Base-by-base conservation (phyloP, 2,113 vertebrate species). In the pig (Sus scrofa) region DNA sequence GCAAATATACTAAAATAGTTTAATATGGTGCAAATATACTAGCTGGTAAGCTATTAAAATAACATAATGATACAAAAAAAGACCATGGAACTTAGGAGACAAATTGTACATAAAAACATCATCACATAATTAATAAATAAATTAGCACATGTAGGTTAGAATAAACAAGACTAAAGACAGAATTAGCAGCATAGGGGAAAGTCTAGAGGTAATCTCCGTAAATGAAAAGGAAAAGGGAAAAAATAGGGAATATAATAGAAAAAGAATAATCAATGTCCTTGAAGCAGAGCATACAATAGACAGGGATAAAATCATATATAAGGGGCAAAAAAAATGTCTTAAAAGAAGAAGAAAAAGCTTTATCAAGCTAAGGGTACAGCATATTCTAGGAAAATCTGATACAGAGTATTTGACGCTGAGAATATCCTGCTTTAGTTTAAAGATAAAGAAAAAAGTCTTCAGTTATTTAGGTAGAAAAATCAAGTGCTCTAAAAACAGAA, bases 201-300 rank as follows among this genome's bases (percentile, higher is more conserved):
- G n/a, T 0, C 27, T 74, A 71, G 34, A 97, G 56, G 71, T 62
- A 90, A 93, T 77, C 18, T 85, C 87, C 88, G 18, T 91, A 11
- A 92, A 90, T 87, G 27, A 63, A 63, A 96, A 85, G 65, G 34
- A 68, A 84, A 84, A 75, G 27, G 70, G 19, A 79, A 70, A 89
- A 32, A 89, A 86, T 44, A 88, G 70, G 13, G 15, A 95, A 77
- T 7, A n/a, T 58, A 85, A 79, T 44, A 52, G 26, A 60, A 81
- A 77, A 86, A 78, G 10, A 70, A 93, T 24, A 90, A 90, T 4
- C 6, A 52, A 67, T 71, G 30, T 68, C 20, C 32, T 32, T 62
- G 20, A 52, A 75, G 7, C 14, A 92, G 26, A 84, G 20, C 79
- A 19, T 75, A n/a, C 32, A 87, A 74, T 6, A 58, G 39, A 92